Conservation (phyloP, 2,888 invertebrate genomes). For the Meghimatium bilineatum region DNA sequence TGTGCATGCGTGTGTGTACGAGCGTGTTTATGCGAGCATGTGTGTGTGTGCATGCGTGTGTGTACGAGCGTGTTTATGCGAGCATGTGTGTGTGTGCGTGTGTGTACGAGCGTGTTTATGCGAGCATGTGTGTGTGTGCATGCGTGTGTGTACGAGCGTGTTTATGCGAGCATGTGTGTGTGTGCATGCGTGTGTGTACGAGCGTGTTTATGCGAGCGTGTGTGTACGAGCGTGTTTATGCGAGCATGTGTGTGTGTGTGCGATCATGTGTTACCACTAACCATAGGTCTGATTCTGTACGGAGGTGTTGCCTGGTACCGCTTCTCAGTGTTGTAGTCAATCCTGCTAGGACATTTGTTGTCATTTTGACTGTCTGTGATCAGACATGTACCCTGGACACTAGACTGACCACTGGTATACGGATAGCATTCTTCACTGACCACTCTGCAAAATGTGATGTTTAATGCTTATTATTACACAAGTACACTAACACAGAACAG, state of each 20-base stretch:
- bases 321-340: conserved; percentile 61
- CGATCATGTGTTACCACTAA: neutral
- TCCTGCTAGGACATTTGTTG: conserved; percentile 73
- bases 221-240: neutral
- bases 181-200: no score
- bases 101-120: neutral
- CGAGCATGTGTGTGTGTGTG: neutral
- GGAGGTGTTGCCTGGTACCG: conserved; percentile 78
- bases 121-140: neutral
- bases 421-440: conserved; percentile 91
- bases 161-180: no score
- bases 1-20: neutral
- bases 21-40: no score
- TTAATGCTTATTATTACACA: no score
- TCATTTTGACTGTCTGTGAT: conserved; percentile 74
- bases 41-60: no score
- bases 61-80: no score
- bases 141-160: neutral
- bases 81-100: neutral
- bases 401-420: conserved; percentile 81
- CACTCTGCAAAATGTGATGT: conserved; percentile 80
- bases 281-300: conserved; percentile 73
- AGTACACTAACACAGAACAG: no score
- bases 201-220: neutral
- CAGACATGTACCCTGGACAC: conserved; percentile 82